Base-by-base conservation (phyloP, 2,113 vertebrate genomes). In the Ptyas mucosa region DNA sequence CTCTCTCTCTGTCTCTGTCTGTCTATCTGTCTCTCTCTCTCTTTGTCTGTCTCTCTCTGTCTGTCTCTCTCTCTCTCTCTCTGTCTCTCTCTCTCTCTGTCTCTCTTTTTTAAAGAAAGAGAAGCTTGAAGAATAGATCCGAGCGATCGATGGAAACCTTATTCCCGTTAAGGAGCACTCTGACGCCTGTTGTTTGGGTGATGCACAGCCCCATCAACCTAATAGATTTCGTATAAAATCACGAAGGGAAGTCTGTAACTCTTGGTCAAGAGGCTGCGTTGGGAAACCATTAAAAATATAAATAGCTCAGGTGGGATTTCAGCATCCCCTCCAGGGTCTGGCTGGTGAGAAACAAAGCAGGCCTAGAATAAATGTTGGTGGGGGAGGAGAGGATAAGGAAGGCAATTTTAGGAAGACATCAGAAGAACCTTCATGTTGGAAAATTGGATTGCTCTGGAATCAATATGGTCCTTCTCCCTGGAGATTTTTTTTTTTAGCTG, bases 221-320 rank as follows among this genome's bases (percentile, higher is more conserved):
- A 97, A 96, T 96, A 95, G 96, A 97, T 96, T 89, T 93, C 91
- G 94, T 92, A 91, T 93, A 93, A 95, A 34, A 94, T 96, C 94
- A 23, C 69, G 64, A 39, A 93, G 90, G 92, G 53, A 8, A 1
- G 94, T 96, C 88, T 95, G 93, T 87, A 91, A 93, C 53, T 11
- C 85, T 95, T 39, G 55, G 55, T 87, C 53, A 95, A 51, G 91
- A 93, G 93, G 61, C 88, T 93, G 94, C 91, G 14, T 91, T 89
- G 90, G 93, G 54, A 26, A 92, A 26, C 39, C 53, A 55, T 93
- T 87, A 90, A 69, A 90, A 93, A 5, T 64, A 20, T 3, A 46
- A 69, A 75, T 75, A 43, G 4, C 58, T 24, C 57, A 69, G 51
- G 58, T 39, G 69, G 85, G 49, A 53, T 87, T 52, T 15, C 29